These are phyloP conservation scores for Odocoileus virginianus DNA, from an alignment of 2,113 vertebrate species.

Conservation along the genomic window DNA sequence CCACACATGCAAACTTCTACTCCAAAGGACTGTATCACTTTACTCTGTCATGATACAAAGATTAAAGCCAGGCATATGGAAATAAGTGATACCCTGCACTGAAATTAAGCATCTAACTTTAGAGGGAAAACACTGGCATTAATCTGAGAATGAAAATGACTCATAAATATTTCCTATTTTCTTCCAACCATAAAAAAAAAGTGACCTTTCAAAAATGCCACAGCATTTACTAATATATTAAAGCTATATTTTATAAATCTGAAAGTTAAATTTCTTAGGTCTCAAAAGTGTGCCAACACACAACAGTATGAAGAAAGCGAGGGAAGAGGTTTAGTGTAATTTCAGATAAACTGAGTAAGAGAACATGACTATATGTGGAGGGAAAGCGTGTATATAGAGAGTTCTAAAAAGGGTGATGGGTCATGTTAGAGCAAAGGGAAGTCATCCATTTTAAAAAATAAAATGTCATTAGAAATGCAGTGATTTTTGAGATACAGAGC, in stretches of 20 bases:
- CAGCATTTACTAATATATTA: slow-evolving; percentile 47
- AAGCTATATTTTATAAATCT: slow-evolving; percentile 54
- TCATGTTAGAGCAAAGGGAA: background rate
- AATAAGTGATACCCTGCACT: slow-evolving; percentile 12
- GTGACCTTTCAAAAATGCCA: slow-evolving; percentile 69
- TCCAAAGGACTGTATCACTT: background rate
- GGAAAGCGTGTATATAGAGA: background rate
- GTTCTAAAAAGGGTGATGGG: background rate
- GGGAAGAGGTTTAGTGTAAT: background rate
- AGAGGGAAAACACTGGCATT: slow-evolving; percentile 26
- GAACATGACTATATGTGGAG: background rate
- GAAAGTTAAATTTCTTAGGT: slow-evolving; percentile 46
- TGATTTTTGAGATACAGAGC: background rate
- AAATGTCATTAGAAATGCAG: background rate
- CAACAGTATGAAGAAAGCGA: background rate
- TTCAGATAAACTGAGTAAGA: background rate
- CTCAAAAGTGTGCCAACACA: slow-evolving; percentile 6
- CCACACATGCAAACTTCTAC: background rate
- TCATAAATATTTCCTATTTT: slow-evolving; percentile 69
- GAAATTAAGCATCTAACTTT: slow-evolving; percentile 42
- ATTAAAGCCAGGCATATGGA: background rate
- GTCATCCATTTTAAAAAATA: background rate
- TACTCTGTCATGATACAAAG: background rate
- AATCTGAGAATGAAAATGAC: slow-evolving; percentile 55
- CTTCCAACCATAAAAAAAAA: slow-evolving; percentile 68